A percentile compares a stretch with the other conserved stretches of the same genome.
Evolutionary conservation across 2,888 invertebrate species (phyloP).

Genomic region (Caenorhabditis macrosperma): DNA sequence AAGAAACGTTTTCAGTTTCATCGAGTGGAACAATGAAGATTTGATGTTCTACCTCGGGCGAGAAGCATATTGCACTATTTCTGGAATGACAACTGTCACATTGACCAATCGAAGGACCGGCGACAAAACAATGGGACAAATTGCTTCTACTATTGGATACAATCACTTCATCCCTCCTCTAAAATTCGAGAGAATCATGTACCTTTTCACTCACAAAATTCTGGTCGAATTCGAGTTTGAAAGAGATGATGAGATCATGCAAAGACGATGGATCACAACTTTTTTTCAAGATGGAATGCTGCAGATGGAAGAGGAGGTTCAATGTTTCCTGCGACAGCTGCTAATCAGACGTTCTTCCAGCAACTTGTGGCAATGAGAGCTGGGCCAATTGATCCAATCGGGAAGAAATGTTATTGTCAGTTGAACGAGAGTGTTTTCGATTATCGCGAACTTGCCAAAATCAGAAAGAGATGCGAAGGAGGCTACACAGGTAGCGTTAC

Average conservation of each 20-base stretch:
- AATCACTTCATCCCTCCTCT: not conserved
- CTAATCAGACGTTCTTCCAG: too few relatives aligned
- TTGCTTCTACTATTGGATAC: not conserved
- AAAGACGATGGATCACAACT: not conserved
- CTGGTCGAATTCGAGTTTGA: not conserved
- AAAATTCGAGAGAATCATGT: not conserved
- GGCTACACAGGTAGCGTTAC: not conserved
- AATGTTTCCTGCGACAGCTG: too few relatives aligned
- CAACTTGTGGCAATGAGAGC: not conserved
- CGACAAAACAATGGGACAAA: not conserved
- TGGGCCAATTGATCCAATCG: not conserved
- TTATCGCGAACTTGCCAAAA: not conserved
- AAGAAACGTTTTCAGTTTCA: not conserved
- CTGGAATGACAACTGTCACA: not conserved
- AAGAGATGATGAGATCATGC: not conserved
- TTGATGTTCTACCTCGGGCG: not conserved
- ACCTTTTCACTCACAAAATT: not conserved
- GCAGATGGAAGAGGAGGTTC: not conserved
- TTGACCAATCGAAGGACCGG: not conserved
- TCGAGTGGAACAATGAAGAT: not conserved
- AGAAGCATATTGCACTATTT: not conserved
- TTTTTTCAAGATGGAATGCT: not conserved
- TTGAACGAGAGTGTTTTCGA: not conserved
- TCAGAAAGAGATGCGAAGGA: not conserved
- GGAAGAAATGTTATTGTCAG: not conserved